Conservation (phyloP, 2,888 invertebrate genomes). For the Baronia brevicornis region DNA sequence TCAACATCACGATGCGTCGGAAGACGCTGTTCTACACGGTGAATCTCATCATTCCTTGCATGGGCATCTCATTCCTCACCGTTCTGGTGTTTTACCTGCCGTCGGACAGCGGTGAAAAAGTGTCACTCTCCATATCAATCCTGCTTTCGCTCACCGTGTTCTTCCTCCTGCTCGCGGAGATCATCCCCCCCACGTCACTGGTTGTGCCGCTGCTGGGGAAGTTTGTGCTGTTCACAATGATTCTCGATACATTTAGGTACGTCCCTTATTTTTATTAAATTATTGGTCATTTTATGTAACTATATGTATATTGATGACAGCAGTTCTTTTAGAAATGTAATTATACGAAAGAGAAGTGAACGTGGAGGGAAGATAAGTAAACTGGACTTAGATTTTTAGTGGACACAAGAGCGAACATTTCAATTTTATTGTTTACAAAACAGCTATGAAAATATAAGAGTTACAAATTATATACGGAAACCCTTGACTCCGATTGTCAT, state of each 20-base stretch:
- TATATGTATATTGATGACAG: too few species aligned
- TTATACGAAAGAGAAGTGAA: background rate
- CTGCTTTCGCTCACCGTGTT: constrained; percentile 96
- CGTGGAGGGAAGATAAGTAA: too few species aligned
- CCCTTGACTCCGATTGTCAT: too few species aligned
- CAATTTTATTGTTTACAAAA: too few species aligned
- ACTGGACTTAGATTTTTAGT: too few species aligned
- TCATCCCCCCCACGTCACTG: constrained; percentile 86
- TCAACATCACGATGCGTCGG: constrained; percentile 97
- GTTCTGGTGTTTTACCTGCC: constrained; percentile 98
- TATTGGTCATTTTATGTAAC: background rate
- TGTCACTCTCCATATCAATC: constrained; percentile 97
- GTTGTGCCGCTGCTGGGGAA: constrained; percentile 95
- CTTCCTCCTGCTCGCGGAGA: constrained; percentile 87
- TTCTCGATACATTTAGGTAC: constrained; percentile 95
- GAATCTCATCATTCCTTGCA: constrained; percentile 96
- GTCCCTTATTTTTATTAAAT: constrained; percentile 8
- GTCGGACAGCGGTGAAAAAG: constrained; percentile 98
- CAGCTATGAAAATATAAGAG: too few species aligned
- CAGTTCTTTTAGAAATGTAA: too few species aligned
- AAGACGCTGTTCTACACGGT: constrained; percentile 98
- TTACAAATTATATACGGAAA: too few species aligned
- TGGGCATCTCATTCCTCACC: constrained; percentile 97
- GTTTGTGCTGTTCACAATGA: constrained; percentile 97
- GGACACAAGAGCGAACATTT: too few species aligned